Evolutionary conservation across 2,797 vertebrate species (phyloP).

Genomic region (Basileuterus tristriatus): DNA sequence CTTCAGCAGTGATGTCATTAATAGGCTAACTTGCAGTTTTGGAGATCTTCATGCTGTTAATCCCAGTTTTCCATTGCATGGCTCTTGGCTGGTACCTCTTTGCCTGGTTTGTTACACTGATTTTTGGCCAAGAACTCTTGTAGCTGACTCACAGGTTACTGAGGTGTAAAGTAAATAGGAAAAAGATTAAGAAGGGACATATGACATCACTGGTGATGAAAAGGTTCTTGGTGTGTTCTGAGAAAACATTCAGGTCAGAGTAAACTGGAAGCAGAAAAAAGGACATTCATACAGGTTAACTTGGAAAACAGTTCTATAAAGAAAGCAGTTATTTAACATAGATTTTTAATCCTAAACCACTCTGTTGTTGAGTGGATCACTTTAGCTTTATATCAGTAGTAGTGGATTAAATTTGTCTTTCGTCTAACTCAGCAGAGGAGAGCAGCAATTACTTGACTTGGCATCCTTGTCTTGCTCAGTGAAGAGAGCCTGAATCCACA

Average conservation of each 20-base stretch:
- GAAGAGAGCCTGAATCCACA: neutral
- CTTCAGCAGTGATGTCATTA: slow-evolving; percentile 40
- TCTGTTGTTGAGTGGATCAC: neutral
- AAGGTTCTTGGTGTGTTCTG: slow-evolving; percentile 19
- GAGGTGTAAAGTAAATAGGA: slow-evolving; percentile 59
- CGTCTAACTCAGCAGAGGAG: neutral
- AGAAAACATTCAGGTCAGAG: slow-evolving; percentile 37
- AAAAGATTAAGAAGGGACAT: neutral
- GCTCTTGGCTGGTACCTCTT: slow-evolving; percentile 49
- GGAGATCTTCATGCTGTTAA: slow-evolving; percentile 33
- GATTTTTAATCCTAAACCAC: neutral
- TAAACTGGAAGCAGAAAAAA: neutral
- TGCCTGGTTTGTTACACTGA: slow-evolving; percentile 24
- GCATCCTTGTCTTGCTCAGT: neutral
- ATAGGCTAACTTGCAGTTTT: slow-evolving; percentile 17
- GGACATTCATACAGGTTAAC: neutral
- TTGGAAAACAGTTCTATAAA: neutral
- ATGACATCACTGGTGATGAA: slow-evolving; percentile 53
- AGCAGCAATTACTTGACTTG: neutral
- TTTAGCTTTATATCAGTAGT: neutral
- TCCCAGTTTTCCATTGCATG: slow-evolving; percentile 22
- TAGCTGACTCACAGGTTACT: slow-evolving; percentile 66
- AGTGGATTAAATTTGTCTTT: neutral
- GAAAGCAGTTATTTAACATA: neutral
- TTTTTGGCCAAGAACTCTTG: slow-evolving; percentile 43